Evolutionary conservation across 2,888 invertebrate genomes (phyloP).

Genomic region (Eucera pruinosa): DNA sequence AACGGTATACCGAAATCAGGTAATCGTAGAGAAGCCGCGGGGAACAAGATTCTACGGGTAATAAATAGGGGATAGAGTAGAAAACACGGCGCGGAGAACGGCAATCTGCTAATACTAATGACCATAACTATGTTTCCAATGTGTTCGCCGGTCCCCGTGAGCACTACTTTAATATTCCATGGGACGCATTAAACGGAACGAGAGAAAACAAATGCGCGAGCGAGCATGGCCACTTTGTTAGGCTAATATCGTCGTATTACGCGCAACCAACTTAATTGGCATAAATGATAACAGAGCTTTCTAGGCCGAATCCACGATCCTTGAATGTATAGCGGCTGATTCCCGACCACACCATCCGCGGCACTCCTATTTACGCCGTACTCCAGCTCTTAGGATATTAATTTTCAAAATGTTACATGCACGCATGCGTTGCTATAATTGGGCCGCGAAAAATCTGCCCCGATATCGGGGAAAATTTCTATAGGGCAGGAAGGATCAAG

Average conservation of each 20-base stretch:
- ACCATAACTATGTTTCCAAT: constrained; percentile 28
- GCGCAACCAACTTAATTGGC: constrained; percentile 42
- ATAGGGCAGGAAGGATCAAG: too few species aligned
- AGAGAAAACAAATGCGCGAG: constrained; percentile 34
- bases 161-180: constrained; percentile 38
- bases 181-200: constrained; percentile 26
- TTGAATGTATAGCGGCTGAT: constrained; percentile 14
- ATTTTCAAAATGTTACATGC: constrained; percentile 34
- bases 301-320: constrained; percentile 15
- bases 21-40: not conserved
- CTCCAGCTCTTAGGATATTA: constrained; percentile 50
- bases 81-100: constrained; percentile 11
- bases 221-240: constrained; percentile 39
- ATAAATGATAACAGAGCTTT: constrained; percentile 42
- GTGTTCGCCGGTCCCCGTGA: not conserved
- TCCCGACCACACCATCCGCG: too few species aligned
- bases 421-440: constrained; percentile 25
- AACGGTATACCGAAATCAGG: too few species aligned
- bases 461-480: too few species aligned
- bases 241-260: constrained; percentile 40
- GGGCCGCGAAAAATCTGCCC: constrained; percentile 36
- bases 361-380: constrained; percentile 21
- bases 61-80: constrained; percentile 30
- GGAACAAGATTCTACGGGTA: constrained; percentile 21
- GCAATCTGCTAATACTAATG: constrained; percentile 24